phyloP scores from a whole-genome alignment of 2,888 invertebrate species.

The Chelonus formosanus region DNA sequence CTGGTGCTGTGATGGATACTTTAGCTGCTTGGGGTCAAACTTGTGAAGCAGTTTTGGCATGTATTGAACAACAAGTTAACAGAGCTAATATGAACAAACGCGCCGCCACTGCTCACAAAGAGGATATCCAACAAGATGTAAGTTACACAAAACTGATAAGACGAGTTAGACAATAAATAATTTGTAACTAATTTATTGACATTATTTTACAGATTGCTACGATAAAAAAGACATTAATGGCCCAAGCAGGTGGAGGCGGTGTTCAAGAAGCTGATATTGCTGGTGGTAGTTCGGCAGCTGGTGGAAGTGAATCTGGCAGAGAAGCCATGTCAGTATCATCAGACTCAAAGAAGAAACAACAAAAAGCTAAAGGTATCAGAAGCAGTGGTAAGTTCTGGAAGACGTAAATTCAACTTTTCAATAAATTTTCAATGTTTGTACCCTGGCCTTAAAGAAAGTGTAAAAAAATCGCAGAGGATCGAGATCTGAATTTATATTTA shows the following conservation, averaged over 20 bases:
- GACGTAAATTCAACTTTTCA: slow-evolving; percentile 49
- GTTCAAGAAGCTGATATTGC: slow-evolving; percentile 84
- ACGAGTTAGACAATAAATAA: too few relatives aligned
- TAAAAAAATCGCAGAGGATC: not conserved
- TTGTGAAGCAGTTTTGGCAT: slow-evolving; percentile 87
- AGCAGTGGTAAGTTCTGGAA: slow-evolving; percentile 77
- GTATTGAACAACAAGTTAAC: slow-evolving; percentile 89
- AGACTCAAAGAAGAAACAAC: slow-evolving; percentile 68
- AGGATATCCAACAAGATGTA: slow-evolving; percentile 87
- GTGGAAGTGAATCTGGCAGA: slow-evolving; percentile 69
- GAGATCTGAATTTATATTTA: not conserved
- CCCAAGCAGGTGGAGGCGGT: slow-evolving; percentile 71
- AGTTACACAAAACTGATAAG: slow-evolving; percentile 37
- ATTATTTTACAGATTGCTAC: slow-evolving; percentile 74
- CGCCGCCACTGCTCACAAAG: slow-evolving; percentile 79
- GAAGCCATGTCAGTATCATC: slow-evolving; percentile 61
- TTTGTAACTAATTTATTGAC: too few relatives aligned
- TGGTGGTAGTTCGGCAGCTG: slow-evolving; percentile 76
- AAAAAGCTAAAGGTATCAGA: slow-evolving; percentile 75
- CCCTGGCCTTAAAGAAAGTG: not conserved
- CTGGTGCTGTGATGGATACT: slow-evolving; percentile 82
- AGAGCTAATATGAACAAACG: slow-evolving; percentile 88
- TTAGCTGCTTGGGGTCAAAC: slow-evolving; percentile 89
- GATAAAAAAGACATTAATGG: slow-evolving; percentile 88
- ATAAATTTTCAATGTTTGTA: slow-evolving; percentile 7